A percentile compares a stretch with the other conserved stretches of the same genome.
Conservation (phyloP, 2,797 vertebrate genomes). For the Taenioides sp. region DNA sequence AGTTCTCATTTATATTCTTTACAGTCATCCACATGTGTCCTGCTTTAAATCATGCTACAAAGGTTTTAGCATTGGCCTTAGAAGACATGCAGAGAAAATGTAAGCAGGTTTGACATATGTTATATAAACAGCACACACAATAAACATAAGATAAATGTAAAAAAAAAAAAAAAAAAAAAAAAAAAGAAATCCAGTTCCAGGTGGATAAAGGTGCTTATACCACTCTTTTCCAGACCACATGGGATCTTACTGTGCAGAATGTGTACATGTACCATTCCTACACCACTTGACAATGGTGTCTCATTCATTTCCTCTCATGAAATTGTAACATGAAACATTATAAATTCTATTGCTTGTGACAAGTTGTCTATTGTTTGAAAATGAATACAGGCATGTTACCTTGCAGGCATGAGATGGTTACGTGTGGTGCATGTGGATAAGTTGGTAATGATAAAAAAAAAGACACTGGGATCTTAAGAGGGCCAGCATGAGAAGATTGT, state of each 20-base stretch:
- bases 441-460: background rate
- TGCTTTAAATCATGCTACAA: too few species aligned
- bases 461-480: conserved; percentile 24
- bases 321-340: background rate
- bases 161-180: background rate
- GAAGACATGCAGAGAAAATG: background rate
- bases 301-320: background rate
- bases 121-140: too few species aligned
- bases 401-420: background rate
- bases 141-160: background rate
- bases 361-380: background rate
- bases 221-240: background rate
- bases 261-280: background rate
- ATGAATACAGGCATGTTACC: background rate
- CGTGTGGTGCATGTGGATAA: background rate
- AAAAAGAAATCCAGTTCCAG: too few species aligned
- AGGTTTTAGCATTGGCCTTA: too few species aligned
- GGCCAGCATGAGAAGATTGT: conserved; percentile 49
- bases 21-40: background rate
- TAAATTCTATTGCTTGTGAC: background rate
- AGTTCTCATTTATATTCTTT: background rate
- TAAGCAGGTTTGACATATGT: background rate
- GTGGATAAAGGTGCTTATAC: background rate
- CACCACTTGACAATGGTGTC: background rate
- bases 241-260: background rate